phyloP scores from a whole-genome alignment of 1,140 invertebrate species.

The Acromyrmex heyeri region DNA sequence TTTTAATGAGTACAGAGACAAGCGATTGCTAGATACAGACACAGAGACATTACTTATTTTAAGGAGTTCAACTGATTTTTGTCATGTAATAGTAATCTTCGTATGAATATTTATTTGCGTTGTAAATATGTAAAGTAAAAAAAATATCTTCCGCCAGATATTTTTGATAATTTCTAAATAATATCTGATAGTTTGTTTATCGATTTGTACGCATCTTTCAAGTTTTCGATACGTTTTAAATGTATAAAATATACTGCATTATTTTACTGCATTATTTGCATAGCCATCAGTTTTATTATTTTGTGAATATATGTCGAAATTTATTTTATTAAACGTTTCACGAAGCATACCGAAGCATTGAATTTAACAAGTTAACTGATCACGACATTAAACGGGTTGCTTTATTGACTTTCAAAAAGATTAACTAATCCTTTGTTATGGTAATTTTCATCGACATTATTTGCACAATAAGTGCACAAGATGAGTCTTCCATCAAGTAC shows the following conservation, averaged over 20 bases:
- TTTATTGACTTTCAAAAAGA: slow-evolving; percentile 12
- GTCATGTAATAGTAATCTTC: not conserved
- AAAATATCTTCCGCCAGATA: not conserved
- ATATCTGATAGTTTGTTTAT: not conserved
- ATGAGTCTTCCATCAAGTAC: not conserved
- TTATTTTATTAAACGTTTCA: slow-evolving; percentile 11
- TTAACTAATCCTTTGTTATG: slow-evolving; percentile 16
- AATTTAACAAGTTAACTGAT: slow-evolving; percentile 1
- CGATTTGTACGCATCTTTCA: not conserved
- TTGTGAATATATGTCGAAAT: not conserved
- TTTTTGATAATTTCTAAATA: not conserved
- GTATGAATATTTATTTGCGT: not conserved
- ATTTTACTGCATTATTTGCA: not conserved
- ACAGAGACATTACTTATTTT: not conserved
- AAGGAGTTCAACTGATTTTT: not conserved
- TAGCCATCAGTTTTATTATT: slow-evolving; percentile 15
- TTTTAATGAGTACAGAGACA: not conserved
- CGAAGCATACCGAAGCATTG: not conserved
- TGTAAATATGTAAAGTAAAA: not conserved
- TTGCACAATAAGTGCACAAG: not conserved
- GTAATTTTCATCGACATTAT: slow-evolving; percentile 21
- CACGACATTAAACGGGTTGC: not conserved
- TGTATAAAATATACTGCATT: not conserved
- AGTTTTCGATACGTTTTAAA: not conserved
- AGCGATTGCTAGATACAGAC: not conserved